These are phyloP conservation scores for Ornithoptera alexandrae DNA, from an alignment of 2,888 invertebrate species.

Conservation along the genomic window DNA sequence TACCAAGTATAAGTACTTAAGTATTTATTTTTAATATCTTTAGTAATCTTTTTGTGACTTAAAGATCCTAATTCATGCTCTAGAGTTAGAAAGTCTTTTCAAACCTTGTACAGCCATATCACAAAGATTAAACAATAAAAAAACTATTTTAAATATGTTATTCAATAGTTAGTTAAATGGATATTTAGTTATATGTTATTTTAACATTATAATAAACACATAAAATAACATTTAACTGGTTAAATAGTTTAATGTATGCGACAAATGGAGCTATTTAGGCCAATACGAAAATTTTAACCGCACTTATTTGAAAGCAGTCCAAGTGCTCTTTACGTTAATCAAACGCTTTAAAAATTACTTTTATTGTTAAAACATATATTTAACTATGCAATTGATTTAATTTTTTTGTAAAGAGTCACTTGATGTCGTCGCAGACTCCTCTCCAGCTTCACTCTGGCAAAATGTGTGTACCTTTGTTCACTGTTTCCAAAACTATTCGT, in stretches of 20 bases:
- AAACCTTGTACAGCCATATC: no score
- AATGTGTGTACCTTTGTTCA: conserved; percentile 44
- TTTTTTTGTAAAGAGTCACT: conserved; percentile 52
- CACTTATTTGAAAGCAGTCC: conserved; percentile 34
- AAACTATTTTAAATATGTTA: no score
- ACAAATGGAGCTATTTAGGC: background rate
- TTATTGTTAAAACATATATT: background rate
- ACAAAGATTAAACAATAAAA: no score
- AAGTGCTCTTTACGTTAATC: conserved; percentile 54
- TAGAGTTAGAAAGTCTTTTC: no score
- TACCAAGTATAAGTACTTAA: no score
- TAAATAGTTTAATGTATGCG: background rate
- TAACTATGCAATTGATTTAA: background rate
- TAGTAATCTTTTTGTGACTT: no score
- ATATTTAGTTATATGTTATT: background rate
- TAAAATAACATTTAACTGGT: background rate
- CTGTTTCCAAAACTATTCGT: conserved; percentile 50
- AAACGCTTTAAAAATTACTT: background rate
- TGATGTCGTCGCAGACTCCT: conserved; percentile 59
- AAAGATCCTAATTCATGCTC: no score
- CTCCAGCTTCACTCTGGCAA: conserved; percentile 61
- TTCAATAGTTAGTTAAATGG: no score
- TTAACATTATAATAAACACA: background rate
- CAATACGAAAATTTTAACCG: background rate
- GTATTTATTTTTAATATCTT: no score